Conservation (phyloP, 2,888 invertebrate species). For the Phrixothrix hirtus region DNA sequence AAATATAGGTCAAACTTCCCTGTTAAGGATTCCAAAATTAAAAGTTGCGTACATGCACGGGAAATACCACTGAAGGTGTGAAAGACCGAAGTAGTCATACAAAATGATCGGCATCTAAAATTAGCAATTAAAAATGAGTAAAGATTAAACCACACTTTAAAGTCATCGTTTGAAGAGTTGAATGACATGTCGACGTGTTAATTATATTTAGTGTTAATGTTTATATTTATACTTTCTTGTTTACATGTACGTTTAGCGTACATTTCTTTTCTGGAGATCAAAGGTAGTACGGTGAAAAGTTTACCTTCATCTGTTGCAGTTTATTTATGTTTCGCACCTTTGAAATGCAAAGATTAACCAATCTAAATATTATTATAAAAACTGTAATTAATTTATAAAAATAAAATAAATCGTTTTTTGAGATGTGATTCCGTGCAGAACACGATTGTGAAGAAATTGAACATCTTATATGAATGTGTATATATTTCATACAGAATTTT, state of each 20-base stretch:
- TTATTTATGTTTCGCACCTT: too few species aligned
- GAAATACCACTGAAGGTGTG: conserved; percentile 17
- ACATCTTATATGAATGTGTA: too few species aligned
- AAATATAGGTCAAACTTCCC: neutral
- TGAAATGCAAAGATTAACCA: too few species aligned
- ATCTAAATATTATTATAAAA: too few species aligned
- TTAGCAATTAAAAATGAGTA: conserved; percentile 20
- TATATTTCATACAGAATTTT: too few species aligned
- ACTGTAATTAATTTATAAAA: too few species aligned
- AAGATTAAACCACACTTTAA: conserved; percentile 15
- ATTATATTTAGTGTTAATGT: conserved; percentile 21
- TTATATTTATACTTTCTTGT: conserved; percentile 19
- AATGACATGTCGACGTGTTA: conserved; percentile 25
- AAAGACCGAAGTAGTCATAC: conserved; percentile 9
- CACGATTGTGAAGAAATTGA: too few species aligned
- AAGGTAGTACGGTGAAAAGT: conserved; percentile 1
- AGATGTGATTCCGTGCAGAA: too few species aligned
- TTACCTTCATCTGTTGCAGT: neutral
- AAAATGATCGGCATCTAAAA: conserved; percentile 14
- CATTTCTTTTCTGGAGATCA: conserved; percentile 11
- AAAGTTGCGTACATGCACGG: conserved; percentile 9
- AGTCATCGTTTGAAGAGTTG: conserved; percentile 19
- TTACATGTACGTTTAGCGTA: conserved; percentile 13
- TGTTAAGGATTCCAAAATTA: conserved; percentile 10
- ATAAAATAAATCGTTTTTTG: too few species aligned